Evolutionary conservation across 2,888 invertebrate genomes (phyloP).

Genomic region (Melanargia galathea): DNA sequence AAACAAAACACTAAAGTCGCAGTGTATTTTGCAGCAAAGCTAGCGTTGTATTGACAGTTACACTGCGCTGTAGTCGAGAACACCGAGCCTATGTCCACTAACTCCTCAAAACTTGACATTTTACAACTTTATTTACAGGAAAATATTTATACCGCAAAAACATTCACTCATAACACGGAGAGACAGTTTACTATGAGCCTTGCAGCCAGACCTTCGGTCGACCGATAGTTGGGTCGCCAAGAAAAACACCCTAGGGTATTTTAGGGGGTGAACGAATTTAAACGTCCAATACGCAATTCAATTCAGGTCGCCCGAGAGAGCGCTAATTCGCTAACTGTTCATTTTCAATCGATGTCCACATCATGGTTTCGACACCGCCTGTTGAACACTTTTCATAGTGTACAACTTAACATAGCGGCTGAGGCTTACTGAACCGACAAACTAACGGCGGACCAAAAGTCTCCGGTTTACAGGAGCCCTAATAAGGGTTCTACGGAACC

Average conservation of each 20-base stretch:
- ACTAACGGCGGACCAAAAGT: background rate
- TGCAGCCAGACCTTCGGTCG: constrained; percentile 2
- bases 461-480: background rate
- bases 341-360: too few species aligned
- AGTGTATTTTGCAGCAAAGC: constrained; percentile 46
- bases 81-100: constrained; percentile 15
- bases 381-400: too few species aligned
- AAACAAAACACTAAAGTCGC: constrained; percentile 30
- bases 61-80: constrained; percentile 43
- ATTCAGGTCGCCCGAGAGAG: too few species aligned
- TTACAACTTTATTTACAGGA: constrained; percentile 35
- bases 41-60: constrained; percentile 42
- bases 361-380: too few species aligned
- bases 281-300: too few species aligned
- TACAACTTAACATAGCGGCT: too few species aligned
- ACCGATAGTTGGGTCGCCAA: background rate
- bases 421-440: too few species aligned
- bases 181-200: constrained; percentile 8
- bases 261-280: too few species aligned
- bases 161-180: constrained; percentile 24
- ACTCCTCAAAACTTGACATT: constrained; percentile 8
- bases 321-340: too few species aligned
- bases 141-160: constrained; percentile 23
- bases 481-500: background rate
- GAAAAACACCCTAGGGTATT: too few species aligned